Base-by-base conservation (phyloP, 2,113 vertebrate species). In the Clarias macrocephalus region DNA sequence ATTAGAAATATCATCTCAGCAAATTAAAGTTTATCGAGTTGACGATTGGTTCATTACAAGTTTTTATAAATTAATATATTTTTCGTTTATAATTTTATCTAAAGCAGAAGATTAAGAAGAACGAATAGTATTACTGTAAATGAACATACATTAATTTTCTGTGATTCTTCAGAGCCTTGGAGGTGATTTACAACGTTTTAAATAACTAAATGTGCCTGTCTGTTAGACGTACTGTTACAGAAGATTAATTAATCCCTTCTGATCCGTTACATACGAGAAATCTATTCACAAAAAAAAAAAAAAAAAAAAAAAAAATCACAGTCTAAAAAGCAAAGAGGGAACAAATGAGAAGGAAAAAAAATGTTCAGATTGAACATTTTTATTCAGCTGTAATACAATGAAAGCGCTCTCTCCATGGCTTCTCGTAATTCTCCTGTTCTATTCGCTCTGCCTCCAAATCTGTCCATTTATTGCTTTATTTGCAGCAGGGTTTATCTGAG, bases 401-500 rank as follows among this genome's bases (percentile, higher is more conserved):
- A 37, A 60, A 60, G 30, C 4, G 0, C 48, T 8, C 54, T 80
- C 30, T 60, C n/a, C 1, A 1, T 23, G 28, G 56, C 30, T 37
- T 60, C 54, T 37, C 19, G 2, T 11, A 19, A 3, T 23, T 23
- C 79, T 80, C 56, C 56, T 60, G 18, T 25, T 21, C 25, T 28
- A 0, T 30, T 84, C 15, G 56, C 52, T 86, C 21, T 5, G 13
- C 57, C 68, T 25, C 59, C 86, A 83, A 73, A 87, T 87, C 54
- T 25, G 25, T 48, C 68, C 68, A 82, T 83, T 83, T 84, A 54
- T 70, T 79, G 11, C 15, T 28, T 66, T 80, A 84, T 89, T 80
- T 63, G 25, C 12, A 48, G 48, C 70, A 60, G 66, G 66, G 66
- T 85, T 81, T 82, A 89, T 84, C 88, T 23, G 66, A 68, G 76